A percentile compares a stretch with the other conserved stretches of the same genome.
Evolutionary conservation across 2,113 vertebrate genomes (phyloP).

Genomic region (Ellobius talpinus): DNA sequence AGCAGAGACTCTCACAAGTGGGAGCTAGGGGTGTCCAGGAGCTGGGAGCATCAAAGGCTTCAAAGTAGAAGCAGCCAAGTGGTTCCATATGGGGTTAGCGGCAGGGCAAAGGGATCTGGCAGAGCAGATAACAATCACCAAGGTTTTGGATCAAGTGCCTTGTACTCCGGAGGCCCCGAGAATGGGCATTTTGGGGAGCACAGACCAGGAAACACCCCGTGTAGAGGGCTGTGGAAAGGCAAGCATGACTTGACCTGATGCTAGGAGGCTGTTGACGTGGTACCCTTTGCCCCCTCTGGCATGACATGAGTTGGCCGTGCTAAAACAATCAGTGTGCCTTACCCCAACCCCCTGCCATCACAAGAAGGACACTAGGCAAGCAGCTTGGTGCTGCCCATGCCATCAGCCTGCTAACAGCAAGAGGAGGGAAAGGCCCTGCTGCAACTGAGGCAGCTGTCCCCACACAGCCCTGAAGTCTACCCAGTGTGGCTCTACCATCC

Average conservation of each 20-base stretch:
- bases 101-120: neutral
- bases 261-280: neutral
- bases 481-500: neutral
- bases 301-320: neutral
- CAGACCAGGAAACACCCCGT: neutral
- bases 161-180: neutral
- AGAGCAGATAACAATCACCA: neutral
- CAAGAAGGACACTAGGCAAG: neutral
- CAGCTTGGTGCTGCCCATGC: neutral
- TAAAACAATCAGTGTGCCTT: neutral
- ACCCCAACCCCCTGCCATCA: neutral
- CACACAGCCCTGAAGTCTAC: neutral
- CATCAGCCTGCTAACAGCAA: neutral
- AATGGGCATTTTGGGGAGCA: neutral
- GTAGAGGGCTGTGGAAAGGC: neutral
- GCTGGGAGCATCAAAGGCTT: neutral
- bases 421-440: neutral
- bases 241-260: neutral
- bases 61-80: neutral
- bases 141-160: neutral
- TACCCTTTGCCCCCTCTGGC: neutral
- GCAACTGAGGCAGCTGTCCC: neutral
- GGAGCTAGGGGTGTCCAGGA: neutral
- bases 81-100: neutral
- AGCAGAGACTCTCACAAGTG: neutral